Base-by-base conservation (phyloP, 2,888 invertebrate species). In the Epicampocera succincta region DNA sequence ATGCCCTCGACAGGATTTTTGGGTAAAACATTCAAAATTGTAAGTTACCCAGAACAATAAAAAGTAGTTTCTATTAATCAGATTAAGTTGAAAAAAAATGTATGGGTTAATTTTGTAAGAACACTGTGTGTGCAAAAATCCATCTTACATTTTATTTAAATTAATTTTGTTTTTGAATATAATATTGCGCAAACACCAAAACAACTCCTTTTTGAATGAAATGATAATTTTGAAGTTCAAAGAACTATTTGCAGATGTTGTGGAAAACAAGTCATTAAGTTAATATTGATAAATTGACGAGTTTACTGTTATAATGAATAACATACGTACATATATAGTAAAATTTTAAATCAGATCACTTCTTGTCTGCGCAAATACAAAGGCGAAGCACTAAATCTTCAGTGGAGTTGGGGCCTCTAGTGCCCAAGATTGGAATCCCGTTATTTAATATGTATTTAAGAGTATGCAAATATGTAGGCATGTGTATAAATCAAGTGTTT, bases 61-160 rank as follows among this genome's bases (percentile, higher is more conserved):
- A 9, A 33, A 33, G 33, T 8, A 33, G 33, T 33, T 8, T 9
- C 8, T 33, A 33, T 9, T 63, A 54, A 15, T 15, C 15, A 66
- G 50, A 42, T 46, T 52, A 66, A 75, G n/a, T n/a, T n/a, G n/a
- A 66, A 40, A 42, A 50, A 25, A 63, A 68, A 25, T 63, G 52
- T 21, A 61, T 52, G 46, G 50, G 21, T 66, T 75, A 42, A 19
- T 73, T 68, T 81, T 82, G 77, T 44, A 11, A 63, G 77, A 82
- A 82, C 69, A 82, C 33, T 33, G 3, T 33, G 33, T 33, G 33
- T 33, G 33, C 33, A 33, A 33, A 33, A 33, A 33, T 33, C 33
- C 8, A 25, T 25, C 25, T 9, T 4, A 33, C 33, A 9, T 33
- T 33, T 5, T 3, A 25, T 25, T 25, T 25, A 25, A 25, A 25